Conservation (phyloP, 2,113 vertebrate species). For the Menidia beryllina region DNA sequence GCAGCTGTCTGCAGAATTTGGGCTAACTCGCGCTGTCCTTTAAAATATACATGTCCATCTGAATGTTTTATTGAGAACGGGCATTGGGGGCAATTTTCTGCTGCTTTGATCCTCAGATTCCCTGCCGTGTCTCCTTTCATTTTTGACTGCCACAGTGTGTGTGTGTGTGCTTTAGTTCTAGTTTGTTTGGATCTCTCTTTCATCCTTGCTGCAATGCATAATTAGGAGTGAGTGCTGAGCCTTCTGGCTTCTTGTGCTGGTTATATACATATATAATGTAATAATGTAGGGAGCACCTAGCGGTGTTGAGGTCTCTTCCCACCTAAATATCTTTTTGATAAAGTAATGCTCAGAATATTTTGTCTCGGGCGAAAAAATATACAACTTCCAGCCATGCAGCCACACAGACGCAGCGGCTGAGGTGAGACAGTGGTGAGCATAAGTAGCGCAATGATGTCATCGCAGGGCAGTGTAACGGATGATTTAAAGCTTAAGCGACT, state of each 20-base stretch:
- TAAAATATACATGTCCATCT: conserved; percentile 77
- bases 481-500: conserved; percentile 30
- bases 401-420: conserved; percentile 3
- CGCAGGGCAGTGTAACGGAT: conserved; percentile 24
- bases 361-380: conserved; percentile 9
- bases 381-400: conserved; percentile 36
- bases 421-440: conserved; percentile 24
- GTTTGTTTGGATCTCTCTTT: conserved; percentile 59
- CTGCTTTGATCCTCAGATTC: conserved; percentile 48
- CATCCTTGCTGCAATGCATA: conserved; percentile 34
- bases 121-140: conserved; percentile 37
- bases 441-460: conserved; percentile 57
- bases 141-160: conserved; percentile 15
- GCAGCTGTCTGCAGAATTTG: conserved; percentile 70
- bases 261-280: conserved; percentile 60
- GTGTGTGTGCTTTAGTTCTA: conserved; percentile 29
- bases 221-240: conserved; percentile 60
- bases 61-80: conserved; percentile 74
- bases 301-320: conserved; percentile 23
- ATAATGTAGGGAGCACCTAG: conserved; percentile 51
- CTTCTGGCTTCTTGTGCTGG: conserved; percentile 50
- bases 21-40: conserved; percentile 60
- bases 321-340: conserved; percentile 23
- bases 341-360: conserved; percentile 19
- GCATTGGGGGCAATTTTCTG: conserved; percentile 66